A percentile compares a stretch with the other conserved stretches of the same genome.
Evolutionary conservation across 1,140 invertebrate genomes (phyloP).

Genomic region (Drosophila bocqueti): DNA sequence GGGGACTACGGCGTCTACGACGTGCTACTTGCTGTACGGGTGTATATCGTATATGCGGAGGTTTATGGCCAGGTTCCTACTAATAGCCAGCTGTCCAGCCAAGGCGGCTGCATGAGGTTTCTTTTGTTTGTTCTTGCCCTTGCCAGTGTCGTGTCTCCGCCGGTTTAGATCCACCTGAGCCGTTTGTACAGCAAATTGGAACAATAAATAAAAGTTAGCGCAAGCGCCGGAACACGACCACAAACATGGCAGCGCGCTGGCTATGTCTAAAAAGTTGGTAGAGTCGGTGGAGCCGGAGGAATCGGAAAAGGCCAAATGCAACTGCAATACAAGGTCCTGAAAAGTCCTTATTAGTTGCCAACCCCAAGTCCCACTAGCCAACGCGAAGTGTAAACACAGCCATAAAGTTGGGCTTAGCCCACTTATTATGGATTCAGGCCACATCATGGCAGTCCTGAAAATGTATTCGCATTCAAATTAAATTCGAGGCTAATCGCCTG

Average conservation of each 20-base stretch:
- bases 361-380: neutral
- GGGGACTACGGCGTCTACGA: conserved; percentile 13
- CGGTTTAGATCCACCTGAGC: conserved; percentile 38
- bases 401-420: conserved; percentile 23
- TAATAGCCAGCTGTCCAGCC: conserved; percentile 46
- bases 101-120: conserved; percentile 26
- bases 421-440: conserved; percentile 37
- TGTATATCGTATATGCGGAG: conserved; percentile 9
- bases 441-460: conserved; percentile 6
- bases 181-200: conserved; percentile 43
- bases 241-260: neutral
- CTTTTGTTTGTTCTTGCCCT: conserved; percentile 25
- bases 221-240: conserved; percentile 36
- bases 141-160: conserved; percentile 18
- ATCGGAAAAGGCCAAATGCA: conserved; percentile 26
- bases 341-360: conserved; percentile 13
- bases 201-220: conserved; percentile 53
- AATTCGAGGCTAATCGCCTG: conserved; percentile 5
- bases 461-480: neutral
- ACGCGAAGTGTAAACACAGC: conserved; percentile 10
- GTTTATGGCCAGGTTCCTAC: conserved; percentile 27
- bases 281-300: conserved; percentile 4
- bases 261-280: conserved; percentile 9
- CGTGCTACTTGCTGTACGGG: conserved; percentile 11
- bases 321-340: conserved; percentile 37